phyloP scores from a whole-genome alignment of 2,888 invertebrate genomes.

The Norana najaformis region DNA sequence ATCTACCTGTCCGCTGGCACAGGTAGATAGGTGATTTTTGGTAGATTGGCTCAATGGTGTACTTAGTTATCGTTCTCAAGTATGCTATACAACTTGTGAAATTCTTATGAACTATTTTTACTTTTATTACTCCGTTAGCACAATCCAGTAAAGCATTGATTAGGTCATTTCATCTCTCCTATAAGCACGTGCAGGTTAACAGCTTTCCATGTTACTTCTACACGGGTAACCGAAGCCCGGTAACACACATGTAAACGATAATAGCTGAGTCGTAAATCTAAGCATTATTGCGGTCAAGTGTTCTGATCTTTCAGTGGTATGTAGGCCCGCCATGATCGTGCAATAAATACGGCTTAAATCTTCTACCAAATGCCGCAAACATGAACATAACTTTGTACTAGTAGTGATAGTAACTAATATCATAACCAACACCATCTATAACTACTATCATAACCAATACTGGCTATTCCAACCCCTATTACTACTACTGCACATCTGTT shows the following conservation, averaged over 20 bases:
- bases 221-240: background rate
- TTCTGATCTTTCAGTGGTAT: background rate
- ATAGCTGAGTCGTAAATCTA: background rate
- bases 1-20: background rate
- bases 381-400: background rate
- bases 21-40: background rate
- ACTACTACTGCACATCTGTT: no score
- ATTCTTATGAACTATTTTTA: background rate
- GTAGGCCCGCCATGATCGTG: background rate
- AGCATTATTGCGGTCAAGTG: background rate
- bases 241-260: background rate
- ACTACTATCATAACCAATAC: background rate
- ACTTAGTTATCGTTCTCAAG: no score
- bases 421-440: background rate
- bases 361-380: background rate
- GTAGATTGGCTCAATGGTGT: no score
- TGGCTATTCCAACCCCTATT: background rate
- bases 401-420: background rate
- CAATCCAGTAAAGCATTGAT: background rate
- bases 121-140: background rate
- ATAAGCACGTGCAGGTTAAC: constrained; percentile 13
- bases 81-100: no score
- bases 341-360: background rate
- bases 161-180: background rate
- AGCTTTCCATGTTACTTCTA: background rate